These are phyloP conservation scores for Polyommatus iphigenia DNA, from an alignment of 2,888 invertebrate genomes.

Conservation along the genomic window DNA sequence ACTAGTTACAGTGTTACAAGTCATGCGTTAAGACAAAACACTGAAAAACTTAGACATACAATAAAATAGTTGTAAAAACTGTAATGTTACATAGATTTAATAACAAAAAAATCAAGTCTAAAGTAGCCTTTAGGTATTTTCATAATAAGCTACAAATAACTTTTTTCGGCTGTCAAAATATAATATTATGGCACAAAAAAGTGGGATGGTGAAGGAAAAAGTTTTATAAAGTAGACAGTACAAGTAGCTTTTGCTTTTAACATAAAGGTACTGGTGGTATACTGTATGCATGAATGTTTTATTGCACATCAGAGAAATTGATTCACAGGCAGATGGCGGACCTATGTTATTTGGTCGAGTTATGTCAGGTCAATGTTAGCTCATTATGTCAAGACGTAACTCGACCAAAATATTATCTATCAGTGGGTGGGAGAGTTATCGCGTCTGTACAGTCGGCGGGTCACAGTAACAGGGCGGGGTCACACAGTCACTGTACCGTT, in stretches of 20 bases:
- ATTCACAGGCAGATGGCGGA: neutral
- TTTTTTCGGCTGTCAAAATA: neutral
- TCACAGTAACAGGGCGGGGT: constrained; percentile 36
- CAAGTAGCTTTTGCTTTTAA: neutral
- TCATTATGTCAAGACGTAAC: neutral
- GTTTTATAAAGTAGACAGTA: neutral
- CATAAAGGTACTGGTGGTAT: neutral
- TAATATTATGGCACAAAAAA: neutral
- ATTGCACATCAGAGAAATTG: neutral
- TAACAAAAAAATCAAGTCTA: neutral
- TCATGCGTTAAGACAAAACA: constrained; percentile 5
- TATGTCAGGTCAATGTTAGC: neutral
- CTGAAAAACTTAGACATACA: neutral
- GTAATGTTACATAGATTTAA: too few relatives aligned
- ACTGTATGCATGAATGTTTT: neutral
- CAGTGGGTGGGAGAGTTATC: neutral
- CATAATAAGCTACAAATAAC: neutral
- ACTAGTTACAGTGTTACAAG: neutral
- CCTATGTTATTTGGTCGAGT: neutral
- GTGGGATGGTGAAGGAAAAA: neutral
- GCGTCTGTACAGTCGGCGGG: constrained; percentile 26
- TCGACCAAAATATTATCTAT: neutral
- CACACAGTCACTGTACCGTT: constrained; percentile 61
- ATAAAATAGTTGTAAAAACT: neutral
- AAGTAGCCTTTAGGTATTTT: neutral